Percentiles rank a stretch among this genome's conserved stretches.
phyloP scores from a whole-genome alignment of 2,113 vertebrate genomes.

The Oenanthe melanoleuca region DNA sequence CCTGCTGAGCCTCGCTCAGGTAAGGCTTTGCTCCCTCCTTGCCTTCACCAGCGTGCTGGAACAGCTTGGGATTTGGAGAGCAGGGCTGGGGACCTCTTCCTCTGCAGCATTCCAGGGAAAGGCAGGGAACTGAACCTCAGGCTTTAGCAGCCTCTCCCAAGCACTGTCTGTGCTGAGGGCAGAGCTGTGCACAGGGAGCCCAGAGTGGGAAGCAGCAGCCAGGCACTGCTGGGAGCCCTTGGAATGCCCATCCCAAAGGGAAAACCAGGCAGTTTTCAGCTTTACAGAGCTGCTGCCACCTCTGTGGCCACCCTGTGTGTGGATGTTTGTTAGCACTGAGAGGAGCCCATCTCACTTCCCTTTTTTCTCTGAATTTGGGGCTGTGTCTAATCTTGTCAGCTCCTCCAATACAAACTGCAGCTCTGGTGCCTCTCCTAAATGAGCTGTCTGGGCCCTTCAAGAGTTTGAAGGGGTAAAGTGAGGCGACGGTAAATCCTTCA shows the following conservation, averaged over 20 bases:
- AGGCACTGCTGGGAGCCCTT: not conserved
- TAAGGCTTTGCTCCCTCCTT: not conserved
- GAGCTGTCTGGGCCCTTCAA: not conserved
- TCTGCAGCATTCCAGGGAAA: not conserved
- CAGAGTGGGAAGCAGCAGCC: fast-evolving
- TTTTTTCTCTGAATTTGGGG: not conserved
- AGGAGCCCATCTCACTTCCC: not conserved
- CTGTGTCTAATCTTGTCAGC: not conserved
- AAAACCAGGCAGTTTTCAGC: not conserved
- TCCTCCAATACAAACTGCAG: not conserved
- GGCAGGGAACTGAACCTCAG: not conserved
- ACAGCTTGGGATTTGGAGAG: too few species aligned
- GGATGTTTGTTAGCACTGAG: not conserved
- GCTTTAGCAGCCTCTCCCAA: not conserved
- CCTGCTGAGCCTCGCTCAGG: not conserved
- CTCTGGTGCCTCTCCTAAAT: not conserved
- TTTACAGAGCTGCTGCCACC: fast-evolving
- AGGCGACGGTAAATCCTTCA: not conserved
- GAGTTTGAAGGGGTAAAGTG: not conserved
- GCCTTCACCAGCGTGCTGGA: not conserved
- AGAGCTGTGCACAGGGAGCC: not conserved
- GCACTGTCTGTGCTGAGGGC: not conserved
- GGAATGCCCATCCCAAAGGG: not conserved
- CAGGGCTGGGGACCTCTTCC: not conserved
- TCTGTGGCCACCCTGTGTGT: not conserved